phyloP scores from a whole-genome alignment of 2,113 vertebrate species.

The Malaclemys terrapin region DNA sequence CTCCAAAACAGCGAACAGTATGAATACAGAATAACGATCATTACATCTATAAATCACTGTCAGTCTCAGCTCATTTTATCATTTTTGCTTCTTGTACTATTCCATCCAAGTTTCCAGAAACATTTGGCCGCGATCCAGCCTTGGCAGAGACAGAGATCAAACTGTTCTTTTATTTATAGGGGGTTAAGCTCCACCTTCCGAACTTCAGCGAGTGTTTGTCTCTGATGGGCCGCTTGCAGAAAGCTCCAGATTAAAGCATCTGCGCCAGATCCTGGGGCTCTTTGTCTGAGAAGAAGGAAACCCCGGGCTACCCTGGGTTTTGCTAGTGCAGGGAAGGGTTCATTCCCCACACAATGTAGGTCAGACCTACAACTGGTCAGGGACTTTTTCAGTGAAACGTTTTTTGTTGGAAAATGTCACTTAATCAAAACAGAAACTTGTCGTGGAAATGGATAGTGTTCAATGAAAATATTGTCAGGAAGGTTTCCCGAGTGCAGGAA shows the following conservation, averaged over 20 bases:
- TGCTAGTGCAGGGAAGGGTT: accelerated
- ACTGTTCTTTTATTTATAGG: constrained; percentile 65
- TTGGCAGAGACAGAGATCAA: constrained; percentile 56
- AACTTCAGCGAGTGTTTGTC: not conserved
- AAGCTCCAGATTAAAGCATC: not conserved
- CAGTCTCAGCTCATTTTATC: constrained; percentile 60
- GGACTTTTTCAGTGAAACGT: accelerated
- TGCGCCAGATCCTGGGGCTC: not conserved
- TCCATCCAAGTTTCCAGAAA: constrained; percentile 68
- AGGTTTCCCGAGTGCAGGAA: not conserved
- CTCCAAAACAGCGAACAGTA: not conserved
- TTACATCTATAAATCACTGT: constrained; percentile 56
- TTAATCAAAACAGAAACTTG: accelerated
- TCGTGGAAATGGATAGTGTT: not conserved
- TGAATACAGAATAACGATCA: constrained; percentile 8
- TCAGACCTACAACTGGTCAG: accelerated
- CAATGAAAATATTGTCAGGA: not conserved
- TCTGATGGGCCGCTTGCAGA: not conserved
- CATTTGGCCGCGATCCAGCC: constrained; percentile 55
- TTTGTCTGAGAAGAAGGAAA: not conserved
- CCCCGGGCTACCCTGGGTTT: accelerated
- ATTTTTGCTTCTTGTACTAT: constrained; percentile 66
- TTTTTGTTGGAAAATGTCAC: no score
- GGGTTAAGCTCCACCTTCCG: constrained; percentile 63
- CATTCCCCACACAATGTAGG: accelerated